These are phyloP conservation scores for Puntigrus tetrazona DNA, from an alignment of 2,113 vertebrate species.

Conservation along the genomic window DNA sequence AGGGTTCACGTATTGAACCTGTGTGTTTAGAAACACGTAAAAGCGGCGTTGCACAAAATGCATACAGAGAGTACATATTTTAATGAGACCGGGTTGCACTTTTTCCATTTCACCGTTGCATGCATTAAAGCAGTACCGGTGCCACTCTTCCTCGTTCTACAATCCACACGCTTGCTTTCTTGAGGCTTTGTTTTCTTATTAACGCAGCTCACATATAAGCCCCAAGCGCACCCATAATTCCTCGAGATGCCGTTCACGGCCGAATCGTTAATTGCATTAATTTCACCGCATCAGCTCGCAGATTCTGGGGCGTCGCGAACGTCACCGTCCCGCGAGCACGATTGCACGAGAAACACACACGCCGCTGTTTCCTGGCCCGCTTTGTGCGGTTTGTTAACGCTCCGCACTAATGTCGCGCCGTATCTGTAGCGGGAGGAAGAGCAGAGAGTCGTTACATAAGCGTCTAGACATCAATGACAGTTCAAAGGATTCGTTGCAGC, in stretches of 20 bases:
- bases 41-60: no score
- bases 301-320: constrained; percentile 6
- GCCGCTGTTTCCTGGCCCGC: not conserved
- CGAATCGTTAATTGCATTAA: constrained; percentile 48
- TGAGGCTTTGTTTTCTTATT: not conserved
- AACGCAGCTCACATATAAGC: not conserved
- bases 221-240: not conserved
- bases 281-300: constrained; percentile 58
- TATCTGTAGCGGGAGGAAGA: constrained; percentile 20
- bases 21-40: no score
- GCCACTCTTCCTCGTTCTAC: no score
- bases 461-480: constrained; percentile 63
- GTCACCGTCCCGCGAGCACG: not conserved
- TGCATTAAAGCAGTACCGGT: no score
- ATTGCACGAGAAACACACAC: not conserved
- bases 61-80: no score
- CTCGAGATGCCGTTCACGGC: constrained; percentile 29
- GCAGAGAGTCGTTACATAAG: constrained; percentile 52
- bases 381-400: constrained; percentile 1
- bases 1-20: no score
- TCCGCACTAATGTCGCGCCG: not conserved
- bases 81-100: no score
- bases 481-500: constrained; percentile 56
- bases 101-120: no score
- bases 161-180: not conserved